A percentile compares a stretch with the other conserved stretches of the same genome.
Evolutionary conservation across 2,113 vertebrate species (phyloP).

Genomic region (Gila orcuttii): DNA sequence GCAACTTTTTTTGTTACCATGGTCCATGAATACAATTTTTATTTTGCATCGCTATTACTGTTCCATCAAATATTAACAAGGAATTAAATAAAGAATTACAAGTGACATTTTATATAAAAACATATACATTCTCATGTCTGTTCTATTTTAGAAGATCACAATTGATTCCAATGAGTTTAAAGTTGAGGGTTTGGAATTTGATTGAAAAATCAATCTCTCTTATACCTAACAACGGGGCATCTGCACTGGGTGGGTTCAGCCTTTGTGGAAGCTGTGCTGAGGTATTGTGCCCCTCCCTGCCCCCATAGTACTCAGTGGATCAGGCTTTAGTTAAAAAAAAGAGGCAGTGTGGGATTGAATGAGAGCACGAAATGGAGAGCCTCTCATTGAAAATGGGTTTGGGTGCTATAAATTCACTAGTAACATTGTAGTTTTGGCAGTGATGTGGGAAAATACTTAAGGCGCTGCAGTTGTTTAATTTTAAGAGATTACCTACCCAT

Average conservation of each 20-base stretch:
- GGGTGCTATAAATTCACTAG: slow-evolving; percentile 4
- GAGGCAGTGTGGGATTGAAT: background rate
- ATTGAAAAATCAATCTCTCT: background rate
- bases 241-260: slow-evolving; percentile 20
- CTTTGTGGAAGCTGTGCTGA: slow-evolving; percentile 24
- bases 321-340: slow-evolving; percentile 20
- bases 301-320: slow-evolving; percentile 31
- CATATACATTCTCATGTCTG: background rate
- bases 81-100: background rate
- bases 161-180: background rate
- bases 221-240: slow-evolving; percentile 15
- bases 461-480: background rate
- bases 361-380: background rate
- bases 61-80: background rate
- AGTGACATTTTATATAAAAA: background rate
- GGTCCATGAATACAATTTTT: background rate
- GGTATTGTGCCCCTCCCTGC: slow-evolving; percentile 35
- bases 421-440: background rate
- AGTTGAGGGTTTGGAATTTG: background rate
- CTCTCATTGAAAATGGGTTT: background rate
- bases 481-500: background rate
- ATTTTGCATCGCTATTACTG: background rate
- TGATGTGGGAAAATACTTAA: background rate
- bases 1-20: background rate
- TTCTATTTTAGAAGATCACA: background rate